Evolutionary conservation across 2,113 vertebrate genomes (phyloP), one percentile per base, ranked within the genome.

Genomic region (Erinaceus europaeus): DNA sequence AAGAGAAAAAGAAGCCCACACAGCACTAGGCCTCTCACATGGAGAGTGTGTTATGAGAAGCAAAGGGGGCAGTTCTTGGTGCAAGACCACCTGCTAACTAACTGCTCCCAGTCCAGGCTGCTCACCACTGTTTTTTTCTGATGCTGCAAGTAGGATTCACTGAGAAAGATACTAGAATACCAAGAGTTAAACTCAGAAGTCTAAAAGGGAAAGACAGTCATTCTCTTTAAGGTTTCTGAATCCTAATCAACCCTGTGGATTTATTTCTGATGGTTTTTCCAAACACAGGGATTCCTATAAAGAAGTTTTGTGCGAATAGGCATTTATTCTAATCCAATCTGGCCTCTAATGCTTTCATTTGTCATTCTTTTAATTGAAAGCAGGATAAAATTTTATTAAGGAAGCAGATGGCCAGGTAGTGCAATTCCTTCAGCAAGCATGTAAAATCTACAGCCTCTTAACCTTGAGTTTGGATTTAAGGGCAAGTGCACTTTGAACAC

Each of bases 241-340:
- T 83, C 85, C 59, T 25, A 62, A 55, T 75, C 55, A 69, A 61
- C 14, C 76, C 36, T 68, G 38, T 89, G 72, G 61, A 67, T 88
- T 82, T 90, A 67, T 89, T 89, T 90, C 69, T 77, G 69, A 88
- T 40, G 52, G 71, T 86, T 89, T 77, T 48, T 36, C 15, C 75
- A 52, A 93, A 78, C 50, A 75, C 3, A 89, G 18, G 48, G 44
- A 74, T 94, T 88, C 80, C 83, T 53, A 53, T 80, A 75, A 75
- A 91, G 46, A 40, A 21, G 14, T 82, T 91, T 80, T 65, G 65
- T 50, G 61, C 42, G 55, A 44, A 25, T 38, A 72, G 67, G 55
- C 71, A 83, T 38, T 42, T 72, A 38, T 74, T 68, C 62, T 77
- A 86, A 91, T 50, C 32, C 67, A 83, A 59, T 25, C 42, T 68